A percentile compares a stretch with the other conserved stretches of the same genome.
phyloP scores from a whole-genome alignment of 2,113 vertebrate species.

The Polypterus senegalus region DNA sequence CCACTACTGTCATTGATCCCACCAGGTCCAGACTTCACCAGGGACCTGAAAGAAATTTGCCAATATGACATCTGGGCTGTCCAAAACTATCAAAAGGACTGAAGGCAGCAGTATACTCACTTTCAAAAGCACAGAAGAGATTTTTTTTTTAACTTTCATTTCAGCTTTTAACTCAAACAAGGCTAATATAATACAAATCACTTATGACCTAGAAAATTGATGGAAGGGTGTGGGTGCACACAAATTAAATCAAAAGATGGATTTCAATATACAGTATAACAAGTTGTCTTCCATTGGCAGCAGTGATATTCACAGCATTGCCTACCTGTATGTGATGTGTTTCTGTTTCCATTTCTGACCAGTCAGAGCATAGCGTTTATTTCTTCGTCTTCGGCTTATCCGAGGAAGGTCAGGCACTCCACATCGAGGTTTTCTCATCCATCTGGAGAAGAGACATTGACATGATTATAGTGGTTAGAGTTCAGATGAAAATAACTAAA shows the following conservation, averaged over 20 bases:
- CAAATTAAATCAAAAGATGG: too few species aligned
- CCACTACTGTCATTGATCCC: too few species aligned
- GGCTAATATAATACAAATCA: too few species aligned
- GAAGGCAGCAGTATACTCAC: not conserved
- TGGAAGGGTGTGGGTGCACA: too few species aligned
- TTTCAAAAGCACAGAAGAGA: not conserved
- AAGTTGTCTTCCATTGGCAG: not conserved
- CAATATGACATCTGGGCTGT: not conserved
- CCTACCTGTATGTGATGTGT: slow-evolving; percentile 90
- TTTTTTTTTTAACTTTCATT: too few species aligned
- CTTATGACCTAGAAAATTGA: too few species aligned
- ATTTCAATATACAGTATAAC: too few species aligned
- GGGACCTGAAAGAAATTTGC: not conserved
- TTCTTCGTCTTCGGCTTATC: slow-evolving; percentile 68
- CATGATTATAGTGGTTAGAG: not conserved
- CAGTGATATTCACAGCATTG: not conserved
- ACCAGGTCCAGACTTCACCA: too few species aligned
- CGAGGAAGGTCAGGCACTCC: slow-evolving; percentile 87
- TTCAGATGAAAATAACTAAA: too few species aligned
- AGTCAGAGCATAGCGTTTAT: slow-evolving; percentile 90
- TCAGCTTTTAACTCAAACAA: not conserved
- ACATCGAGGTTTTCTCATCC: slow-evolving; percentile 93
- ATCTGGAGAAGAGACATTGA: slow-evolving; percentile 42
- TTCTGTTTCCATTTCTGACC: slow-evolving; percentile 95
- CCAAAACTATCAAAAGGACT: not conserved